Base-by-base conservation (phyloP, 2,888 invertebrate genomes). In the Aleiodes leptofemur region DNA sequence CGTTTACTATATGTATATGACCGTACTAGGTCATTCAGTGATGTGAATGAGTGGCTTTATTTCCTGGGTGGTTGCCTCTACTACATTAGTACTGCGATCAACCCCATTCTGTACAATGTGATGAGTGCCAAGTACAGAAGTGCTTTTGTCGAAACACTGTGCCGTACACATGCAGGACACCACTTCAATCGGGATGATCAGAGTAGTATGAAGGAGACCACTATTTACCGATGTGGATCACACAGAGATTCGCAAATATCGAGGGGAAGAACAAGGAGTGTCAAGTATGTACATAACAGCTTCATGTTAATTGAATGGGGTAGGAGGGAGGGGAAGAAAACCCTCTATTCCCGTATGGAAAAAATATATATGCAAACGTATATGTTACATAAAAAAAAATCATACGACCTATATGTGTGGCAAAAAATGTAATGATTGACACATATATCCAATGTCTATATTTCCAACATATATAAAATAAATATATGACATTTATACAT, bases 51-150 rank as follows among this genome's bases (percentile, higher is more conserved):
- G 85, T 95, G 94, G 92, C 91, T 96, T 80, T 96, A 94, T 90
- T 94, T 94, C 82, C 91, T 95, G 9, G 94, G 95, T 11, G 97
- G 96, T 0, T 93, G 94, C 77, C 92, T 96, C 73, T 97, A 96
- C 90, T 97, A 96, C 89, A 93, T 96, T 77, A 91, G 91, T 11
- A 94, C 95, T 13, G 96, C 96, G 0, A 93, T 96, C 80, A 97
- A 97, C 90, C 97, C 96, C 0, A 95, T 97, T 79, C 90, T 97
- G 0, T 96, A 97, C 89, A 97, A 96, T 87, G 92, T 96, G 1
- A 96, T 97, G 96, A 93, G 92, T 74, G 89, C 85, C 85, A 94
- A 95, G 83, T 96, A 96, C 90, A 91, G 96, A 31, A 91, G 92
- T 31, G 96, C 96, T 0, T 96, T 96, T 87, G 92, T 92, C 77